Conservation (phyloP, 2,797 vertebrate genomes). For the Microtus agrestis region DNA sequence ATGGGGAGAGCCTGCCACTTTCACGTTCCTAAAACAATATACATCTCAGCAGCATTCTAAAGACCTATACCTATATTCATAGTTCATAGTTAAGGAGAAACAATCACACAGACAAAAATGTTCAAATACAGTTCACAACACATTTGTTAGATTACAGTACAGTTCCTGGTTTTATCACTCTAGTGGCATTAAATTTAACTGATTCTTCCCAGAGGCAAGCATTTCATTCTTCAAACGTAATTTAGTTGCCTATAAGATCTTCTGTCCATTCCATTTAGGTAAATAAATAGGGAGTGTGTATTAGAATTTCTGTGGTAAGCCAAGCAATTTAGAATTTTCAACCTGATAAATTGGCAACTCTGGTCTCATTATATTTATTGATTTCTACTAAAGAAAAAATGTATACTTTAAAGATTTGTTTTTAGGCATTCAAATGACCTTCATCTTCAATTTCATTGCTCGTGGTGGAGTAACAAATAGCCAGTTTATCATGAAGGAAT, state of each 20-base stretch:
- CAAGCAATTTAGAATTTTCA: constrained; percentile 58
- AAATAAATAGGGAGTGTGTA: constrained; percentile 42
- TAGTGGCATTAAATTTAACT: neutral
- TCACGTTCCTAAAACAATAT: neutral
- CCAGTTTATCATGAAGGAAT: constrained; percentile 55
- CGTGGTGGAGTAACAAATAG: constrained; percentile 16
- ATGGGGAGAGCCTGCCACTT: neutral
- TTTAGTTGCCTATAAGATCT: constrained; percentile 1
- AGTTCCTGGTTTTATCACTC: neutral
- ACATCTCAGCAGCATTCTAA: neutral
- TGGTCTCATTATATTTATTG: constrained; percentile 48
- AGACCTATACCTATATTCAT: no score
- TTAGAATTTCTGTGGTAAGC: neutral
- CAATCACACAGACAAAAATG: neutral
- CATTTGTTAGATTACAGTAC: constrained; percentile 34
- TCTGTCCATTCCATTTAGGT: constrained; percentile 47
- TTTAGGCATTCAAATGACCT: constrained; percentile 69
- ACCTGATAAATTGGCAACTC: neutral
- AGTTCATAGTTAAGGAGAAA: neutral
- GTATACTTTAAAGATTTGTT: constrained; percentile 71
- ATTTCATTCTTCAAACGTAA: constrained; percentile 51
- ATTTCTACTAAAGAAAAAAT: constrained; percentile 51
- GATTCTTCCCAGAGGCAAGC: constrained; percentile 46
- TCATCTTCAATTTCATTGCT: constrained; percentile 46
- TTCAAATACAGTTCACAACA: neutral